Percentiles rank a stretch among this genome's conserved stretches.
These are phyloP conservation scores for Sinocyclocheilus rhinocerous DNA, from an alignment of 2,113 vertebrate genomes.

Conservation along the genomic window DNA sequence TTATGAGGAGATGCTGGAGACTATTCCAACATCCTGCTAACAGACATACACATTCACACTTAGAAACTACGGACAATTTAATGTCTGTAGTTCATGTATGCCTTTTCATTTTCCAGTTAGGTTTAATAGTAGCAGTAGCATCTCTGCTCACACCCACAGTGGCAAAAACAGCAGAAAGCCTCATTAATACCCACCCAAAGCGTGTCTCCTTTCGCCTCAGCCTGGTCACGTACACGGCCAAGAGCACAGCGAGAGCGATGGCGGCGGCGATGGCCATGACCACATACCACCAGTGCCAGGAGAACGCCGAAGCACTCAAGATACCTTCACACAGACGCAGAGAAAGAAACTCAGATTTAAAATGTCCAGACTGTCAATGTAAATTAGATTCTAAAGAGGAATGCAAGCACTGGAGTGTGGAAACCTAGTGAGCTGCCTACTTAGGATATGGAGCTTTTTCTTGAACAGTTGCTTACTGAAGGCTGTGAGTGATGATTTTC, in stretches of 20 bases:
- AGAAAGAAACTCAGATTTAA: not conserved
- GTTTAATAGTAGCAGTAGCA: not conserved
- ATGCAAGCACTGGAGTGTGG: not conserved
- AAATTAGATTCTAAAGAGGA: slow-evolving; percentile 6
- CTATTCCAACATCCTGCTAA: not conserved
- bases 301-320: slow-evolving; percentile 68
- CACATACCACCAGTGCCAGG: slow-evolving; percentile 93
- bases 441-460: too few relatives aligned
- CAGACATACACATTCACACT: not conserved
- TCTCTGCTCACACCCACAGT: not conserved
- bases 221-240: slow-evolving; percentile 82
- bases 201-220: slow-evolving; percentile 85
- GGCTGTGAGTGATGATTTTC: too few relatives aligned
- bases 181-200: slow-evolving; percentile 80
- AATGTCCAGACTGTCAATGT: not conserved
- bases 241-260: slow-evolving; percentile 75
- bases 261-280: slow-evolving; percentile 80
- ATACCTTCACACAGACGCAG: slow-evolving; percentile 48
- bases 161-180: not conserved
- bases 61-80: not conserved
- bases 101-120: not conserved
- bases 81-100: not conserved
- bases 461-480: too few relatives aligned
- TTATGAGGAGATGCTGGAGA: not conserved
- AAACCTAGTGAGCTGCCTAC: not conserved